Base-by-base conservation (phyloP, 2,888 invertebrate species). In the Disparrhopalites patrizii region DNA sequence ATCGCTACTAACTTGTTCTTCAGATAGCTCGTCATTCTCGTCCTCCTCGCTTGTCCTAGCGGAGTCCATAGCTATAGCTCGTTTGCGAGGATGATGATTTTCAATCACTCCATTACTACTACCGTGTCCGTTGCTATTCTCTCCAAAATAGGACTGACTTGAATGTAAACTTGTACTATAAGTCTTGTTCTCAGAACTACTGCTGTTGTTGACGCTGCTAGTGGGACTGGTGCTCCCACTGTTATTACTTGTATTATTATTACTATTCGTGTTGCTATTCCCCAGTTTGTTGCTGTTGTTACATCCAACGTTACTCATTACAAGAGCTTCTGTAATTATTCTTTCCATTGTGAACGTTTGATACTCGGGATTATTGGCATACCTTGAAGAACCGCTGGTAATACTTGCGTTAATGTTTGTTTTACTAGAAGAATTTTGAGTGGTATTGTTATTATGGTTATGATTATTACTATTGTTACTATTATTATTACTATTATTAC, bases 291-390 rank as follows among this genome's bases (percentile, higher is more conserved):
- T 61, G 18, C 56, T 62, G 43, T 69, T 69, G 36, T 72, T 69
- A 66, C 75, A 73, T 0, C 73, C 73, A 27, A 75, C 75, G 58
- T 75, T 75, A 55, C 70, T 72, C 52, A 72, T 65, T 47, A 72
- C 73, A 23, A 73, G 63, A 33, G 73, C 75, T 69, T 73, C 75
- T 15, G 73, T 70, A 15, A 75, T 75, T 43, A 75, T 73, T 36
- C 72, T 69, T 52, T 73, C 68, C 75, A 75, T 75, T 28, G 75
- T 73, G 43, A 72, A 72, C 43, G 62, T 72, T 68, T 73, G 70
- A 69, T 73, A 73, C 54, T 73, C 72, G 8, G 67, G 66, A 30
- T 54, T 54, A 30, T 55, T 55, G 27, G 56, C 61, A 52, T 36
- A 61, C 27, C 28, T 18, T 28, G 64, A 51, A 38, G 23, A 64